A percentile compares a stretch with the other conserved stretches of the same genome.
Evolutionary conservation across 2,797 vertebrate genomes (phyloP).

Genomic region (Urosaurus nigricauda): DNA sequence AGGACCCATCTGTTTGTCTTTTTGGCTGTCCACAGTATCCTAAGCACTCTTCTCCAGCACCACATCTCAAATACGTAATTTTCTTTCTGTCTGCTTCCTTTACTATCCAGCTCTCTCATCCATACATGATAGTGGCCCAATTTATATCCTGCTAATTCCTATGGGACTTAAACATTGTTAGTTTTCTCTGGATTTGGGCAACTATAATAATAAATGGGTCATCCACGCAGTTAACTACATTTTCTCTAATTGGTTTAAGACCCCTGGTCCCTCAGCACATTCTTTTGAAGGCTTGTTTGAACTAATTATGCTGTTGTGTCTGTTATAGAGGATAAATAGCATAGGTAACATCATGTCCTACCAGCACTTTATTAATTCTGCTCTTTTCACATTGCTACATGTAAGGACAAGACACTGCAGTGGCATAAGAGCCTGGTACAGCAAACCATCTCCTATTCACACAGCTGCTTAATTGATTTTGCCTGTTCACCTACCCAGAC

Average conservation of each 20-base stretch:
- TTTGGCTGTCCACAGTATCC: too few species aligned
- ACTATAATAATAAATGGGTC: neutral
- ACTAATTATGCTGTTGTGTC: neutral
- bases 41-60: too few species aligned
- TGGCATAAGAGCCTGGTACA: slow-evolving; percentile 37
- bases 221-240: neutral
- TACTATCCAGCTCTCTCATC: too few species aligned
- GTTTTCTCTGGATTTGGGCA: neutral
- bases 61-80: too few species aligned
- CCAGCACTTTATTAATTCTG: accelerated
- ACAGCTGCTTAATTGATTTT: slow-evolving; percentile 51
- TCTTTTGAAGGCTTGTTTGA: neutral
- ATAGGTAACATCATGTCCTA: accelerated
- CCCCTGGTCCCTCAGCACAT: neutral
- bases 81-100: too few species aligned
- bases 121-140: neutral
- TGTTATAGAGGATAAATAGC: neutral
- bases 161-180: neutral
- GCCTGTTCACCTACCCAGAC: neutral
- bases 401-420: neutral
- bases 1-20: too few species aligned
- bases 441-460: slow-evolving; percentile 47
- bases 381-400: accelerated
- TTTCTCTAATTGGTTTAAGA: neutral
- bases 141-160: neutral